Evolutionary conservation across 2,888 invertebrate genomes (phyloP), one percentile per base, ranked within the genome.

Genomic region (Phortica okadai): DNA sequence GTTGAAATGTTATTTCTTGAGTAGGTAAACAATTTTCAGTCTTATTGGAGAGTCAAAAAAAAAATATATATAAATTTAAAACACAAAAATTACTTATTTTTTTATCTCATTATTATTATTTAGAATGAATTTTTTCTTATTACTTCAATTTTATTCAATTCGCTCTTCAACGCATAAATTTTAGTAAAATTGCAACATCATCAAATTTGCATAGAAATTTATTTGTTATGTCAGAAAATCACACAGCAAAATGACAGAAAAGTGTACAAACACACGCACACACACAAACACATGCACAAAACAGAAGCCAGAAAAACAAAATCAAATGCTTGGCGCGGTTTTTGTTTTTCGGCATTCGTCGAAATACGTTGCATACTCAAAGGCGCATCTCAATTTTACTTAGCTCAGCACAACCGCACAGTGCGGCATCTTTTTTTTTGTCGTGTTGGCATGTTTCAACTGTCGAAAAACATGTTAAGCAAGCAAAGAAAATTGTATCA

Each of bases 141-240:
- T 50, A 6, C 14, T 33, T 33, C 2, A 33, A 33, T 33, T 33
- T 33, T 33, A 33, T 33, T 33, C 33, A 33, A 33, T 33, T 33
- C 33, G 33, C 33, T 33, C 4, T 33, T 33, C 33, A 33, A 33
- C 33, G 33, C 33, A 33, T 33, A 33, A 33, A 33, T 33, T 33
- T 33, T 4, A 33, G 33, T 59, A 21, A 16, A 62, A 62, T 62
- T 62, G n/a, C 42, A 66, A 66, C 42, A 14, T 42, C 66, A 66
- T 5, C 66, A 66, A 66, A 66, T 66, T 66, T 66, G 41, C 33
- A 66, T 66, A 33, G 14, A 41, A 41, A 33, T 54, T 14, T 54
- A 54, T 54, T 14, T 54, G 2, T 54, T 33, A 33, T 33, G 54
- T 10, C 54, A 54, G 54, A 10, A 54, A 10, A 54, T 14, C 54